Evolutionary conservation across 2,888 invertebrate genomes (phyloP), one percentile per base, ranked within the genome.

Genomic region (Drosophila sordidapex): DNA sequence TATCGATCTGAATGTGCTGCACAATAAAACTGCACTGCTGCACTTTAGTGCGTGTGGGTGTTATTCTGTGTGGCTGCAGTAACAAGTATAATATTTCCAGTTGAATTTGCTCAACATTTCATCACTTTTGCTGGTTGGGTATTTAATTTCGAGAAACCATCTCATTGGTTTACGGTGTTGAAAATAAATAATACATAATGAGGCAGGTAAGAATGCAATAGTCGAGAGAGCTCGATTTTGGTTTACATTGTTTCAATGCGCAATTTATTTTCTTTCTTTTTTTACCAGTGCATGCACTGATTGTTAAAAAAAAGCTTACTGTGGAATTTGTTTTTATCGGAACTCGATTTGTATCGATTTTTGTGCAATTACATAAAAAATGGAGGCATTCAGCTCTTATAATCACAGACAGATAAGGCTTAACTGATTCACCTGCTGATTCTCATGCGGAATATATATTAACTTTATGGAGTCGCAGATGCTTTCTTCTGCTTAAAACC

Each of bases 1-100:
- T 53, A 40, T 48, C 31, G 38, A 65, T 38, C 29, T 58, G 43
- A 31, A 36, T 31, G 36, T 38, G 40, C 35, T 68, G 40, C 33
- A 29, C 35, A 48, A 11, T 11, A 15, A 7, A n/a, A 6, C 13
- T 7, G 52, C 15, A 2, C 33, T 46, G 46, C 4, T 52, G 21
- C 51, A 13, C 3, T 1, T 38, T 33, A 5, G 27, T 49, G 11
- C 13, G 7, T 31, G 6, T 18, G 4, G 18, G 27, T 35, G 46
- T n/a, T 7, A 7, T 10, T 40, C 13, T 38, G 1, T 40, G 31
- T 43, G 25, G 49, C 21, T 43, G 21, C 43, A 21, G 11, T 48
- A 25, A 8, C 27, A 49, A 27, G 27, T 49, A 15, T 0, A 25
- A 25, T 25, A 25, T 15, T 25, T 46, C 21, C 7, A 46, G 7